phyloP scores from a whole-genome alignment of 2,888 invertebrate genomes.

The Quadroppia sp. region DNA sequence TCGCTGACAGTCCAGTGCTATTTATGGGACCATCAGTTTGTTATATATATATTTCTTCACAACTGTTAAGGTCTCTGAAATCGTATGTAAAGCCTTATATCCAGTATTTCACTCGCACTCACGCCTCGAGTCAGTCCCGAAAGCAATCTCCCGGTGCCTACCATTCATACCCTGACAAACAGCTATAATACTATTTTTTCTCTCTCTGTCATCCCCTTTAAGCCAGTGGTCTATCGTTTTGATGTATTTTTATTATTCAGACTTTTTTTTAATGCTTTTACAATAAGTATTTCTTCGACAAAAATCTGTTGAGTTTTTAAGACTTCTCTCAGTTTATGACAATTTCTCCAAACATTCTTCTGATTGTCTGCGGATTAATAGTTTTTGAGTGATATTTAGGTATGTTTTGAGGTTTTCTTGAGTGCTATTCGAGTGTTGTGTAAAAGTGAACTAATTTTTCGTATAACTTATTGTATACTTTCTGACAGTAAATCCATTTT shows the following conservation, averaged over 20 bases:
- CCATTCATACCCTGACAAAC: not conserved
- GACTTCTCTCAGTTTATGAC: not conserved
- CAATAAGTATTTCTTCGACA: not conserved
- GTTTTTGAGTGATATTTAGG: no score
- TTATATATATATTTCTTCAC: not conserved
- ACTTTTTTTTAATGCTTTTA: not conserved
- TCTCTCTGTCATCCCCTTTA: no score
- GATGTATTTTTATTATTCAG: not conserved
- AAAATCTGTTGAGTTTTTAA: conserved; percentile 22
- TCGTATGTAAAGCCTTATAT: not conserved
- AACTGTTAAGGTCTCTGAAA: not conserved
- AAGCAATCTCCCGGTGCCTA: not conserved
- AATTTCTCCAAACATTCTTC: not conserved
- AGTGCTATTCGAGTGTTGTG: no score
- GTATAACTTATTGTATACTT: no score
- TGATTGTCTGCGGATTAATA: conserved; percentile 5
- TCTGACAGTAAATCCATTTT: no score
- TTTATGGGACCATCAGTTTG: conserved; percentile 26
- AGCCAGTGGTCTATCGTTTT: conserved; percentile 20
- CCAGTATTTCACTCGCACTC: not conserved
- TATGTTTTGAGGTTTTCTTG: no score
- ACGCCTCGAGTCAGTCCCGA: conserved; percentile 26
- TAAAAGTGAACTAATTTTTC: no score
- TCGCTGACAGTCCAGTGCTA: not conserved
- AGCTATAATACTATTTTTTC: no score